A percentile compares a stretch with the other conserved stretches of the same genome.
Evolutionary conservation across 2,113 vertebrate genomes (phyloP).

Genomic region (Empidonax alnorum): DNA sequence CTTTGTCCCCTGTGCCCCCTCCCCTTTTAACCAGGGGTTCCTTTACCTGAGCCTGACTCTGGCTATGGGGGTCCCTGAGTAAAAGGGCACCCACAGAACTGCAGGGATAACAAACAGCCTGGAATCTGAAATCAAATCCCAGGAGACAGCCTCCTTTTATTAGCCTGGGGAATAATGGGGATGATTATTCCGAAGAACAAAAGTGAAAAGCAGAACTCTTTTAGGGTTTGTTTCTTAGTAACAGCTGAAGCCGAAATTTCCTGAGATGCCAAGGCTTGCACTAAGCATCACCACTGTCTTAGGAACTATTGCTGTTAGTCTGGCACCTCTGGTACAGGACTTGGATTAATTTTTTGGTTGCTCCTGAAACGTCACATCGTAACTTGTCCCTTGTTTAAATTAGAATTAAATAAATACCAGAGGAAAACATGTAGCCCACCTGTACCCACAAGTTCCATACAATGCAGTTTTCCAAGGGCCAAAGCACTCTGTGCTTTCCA

Average conservation of each 20-base stretch:
- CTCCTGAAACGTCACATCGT: neutral
- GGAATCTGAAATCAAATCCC: neutral
- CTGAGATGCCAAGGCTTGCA: neutral
- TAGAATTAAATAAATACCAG: neutral
- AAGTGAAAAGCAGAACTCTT: neutral
- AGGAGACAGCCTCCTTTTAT: neutral
- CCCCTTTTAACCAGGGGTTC: neutral
- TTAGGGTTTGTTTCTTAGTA: neutral
- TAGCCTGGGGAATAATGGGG: neutral
- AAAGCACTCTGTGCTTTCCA: neutral
- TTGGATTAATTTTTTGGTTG: neutral
- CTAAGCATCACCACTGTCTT: neutral
- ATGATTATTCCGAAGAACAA: neutral
- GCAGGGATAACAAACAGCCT: neutral
- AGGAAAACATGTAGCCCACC: neutral
- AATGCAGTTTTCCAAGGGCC: neutral
- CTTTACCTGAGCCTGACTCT: neutral
- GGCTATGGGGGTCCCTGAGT: neutral
- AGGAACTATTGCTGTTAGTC: neutral
- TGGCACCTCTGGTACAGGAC: neutral
- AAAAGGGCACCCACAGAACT: neutral
- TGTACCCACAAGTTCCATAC: rapidly evolving
- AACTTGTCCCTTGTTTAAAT: neutral
- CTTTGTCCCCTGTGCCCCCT: neutral
- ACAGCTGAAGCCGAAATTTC: neutral